Percentiles rank a stretch among this genome's conserved stretches.
phyloP scores from a whole-genome alignment of 1,140 invertebrate genomes.

The Teleogryllus occipitalis region DNA sequence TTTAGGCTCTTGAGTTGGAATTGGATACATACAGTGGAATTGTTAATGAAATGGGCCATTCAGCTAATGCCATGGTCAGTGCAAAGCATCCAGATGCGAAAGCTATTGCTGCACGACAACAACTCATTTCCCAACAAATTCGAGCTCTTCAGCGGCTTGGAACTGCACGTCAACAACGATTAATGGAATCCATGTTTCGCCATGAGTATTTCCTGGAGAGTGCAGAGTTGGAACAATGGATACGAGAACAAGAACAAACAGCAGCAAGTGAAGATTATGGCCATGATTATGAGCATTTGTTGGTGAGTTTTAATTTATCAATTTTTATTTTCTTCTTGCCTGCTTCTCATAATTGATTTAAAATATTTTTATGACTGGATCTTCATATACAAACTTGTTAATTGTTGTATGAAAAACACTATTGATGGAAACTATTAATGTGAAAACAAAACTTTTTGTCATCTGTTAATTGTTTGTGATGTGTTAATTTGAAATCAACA shows the following conservation, averaged over 20 bases:
- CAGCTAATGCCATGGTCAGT: slow-evolving; percentile 67
- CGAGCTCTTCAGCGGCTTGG: slow-evolving; percentile 73
- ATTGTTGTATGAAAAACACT: not conserved
- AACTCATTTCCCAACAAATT: slow-evolving; percentile 67
- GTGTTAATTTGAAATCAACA: not conserved
- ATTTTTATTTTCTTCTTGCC: slow-evolving; percentile 13
- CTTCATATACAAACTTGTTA: no score
- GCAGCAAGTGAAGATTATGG: slow-evolving; percentile 94
- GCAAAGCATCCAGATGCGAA: slow-evolving; percentile 70
- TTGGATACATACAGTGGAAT: slow-evolving; percentile 89
- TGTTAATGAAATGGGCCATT: slow-evolving; percentile 84
- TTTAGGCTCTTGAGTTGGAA: slow-evolving; percentile 77
- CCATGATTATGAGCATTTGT: slow-evolving; percentile 91
- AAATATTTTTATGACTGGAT: no score
- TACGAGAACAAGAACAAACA: slow-evolving; percentile 82
- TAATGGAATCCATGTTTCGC: slow-evolving; percentile 84
- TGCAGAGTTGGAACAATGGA: slow-evolving; percentile 88
- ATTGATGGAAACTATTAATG: not conserved
- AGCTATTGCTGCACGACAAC: slow-evolving; percentile 67
- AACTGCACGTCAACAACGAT: slow-evolving; percentile 64
- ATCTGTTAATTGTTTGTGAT: not conserved
- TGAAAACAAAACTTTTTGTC: not conserved
- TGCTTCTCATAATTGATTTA: no score
- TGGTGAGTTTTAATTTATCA: slow-evolving; percentile 45
- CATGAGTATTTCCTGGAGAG: slow-evolving; percentile 91